phyloP scores from a whole-genome alignment of 2,888 invertebrate species.

The Timema cristinae region DNA sequence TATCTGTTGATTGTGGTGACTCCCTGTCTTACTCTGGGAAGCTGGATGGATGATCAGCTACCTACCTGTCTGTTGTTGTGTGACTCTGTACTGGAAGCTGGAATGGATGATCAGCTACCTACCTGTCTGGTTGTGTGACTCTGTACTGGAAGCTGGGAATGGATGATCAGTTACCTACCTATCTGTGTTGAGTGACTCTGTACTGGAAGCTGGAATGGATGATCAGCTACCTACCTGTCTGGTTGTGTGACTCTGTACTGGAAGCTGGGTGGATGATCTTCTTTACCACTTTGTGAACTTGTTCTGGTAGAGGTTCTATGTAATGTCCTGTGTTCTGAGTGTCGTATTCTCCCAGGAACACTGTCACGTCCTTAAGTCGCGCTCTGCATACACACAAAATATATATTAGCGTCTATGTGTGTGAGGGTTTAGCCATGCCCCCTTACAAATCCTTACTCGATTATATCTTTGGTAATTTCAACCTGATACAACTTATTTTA shows the following conservation, averaged over 20 bases:
- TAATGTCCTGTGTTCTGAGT: slow-evolving; percentile 65
- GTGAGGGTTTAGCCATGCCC: no score
- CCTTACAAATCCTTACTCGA: no score
- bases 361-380: slow-evolving; percentile 64
- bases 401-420: no score
- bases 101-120: slow-evolving; percentile 64
- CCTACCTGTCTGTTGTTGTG: slow-evolving; percentile 75
- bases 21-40: slow-evolving; percentile 76
- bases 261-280: slow-evolving; percentile 77
- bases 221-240: slow-evolving; percentile 56
- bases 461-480: no score
- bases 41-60: slow-evolving; percentile 61
- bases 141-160: slow-evolving; percentile 77
- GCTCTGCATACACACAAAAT: slow-evolving; percentile 51
- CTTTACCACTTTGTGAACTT: slow-evolving; percentile 63
- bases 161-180: slow-evolving; percentile 51
- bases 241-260: slow-evolving; percentile 78
- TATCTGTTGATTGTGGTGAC: no score
- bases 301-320: slow-evolving; percentile 59
- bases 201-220: no score
- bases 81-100: slow-evolving; percentile 72
- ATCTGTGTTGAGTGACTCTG: no score
- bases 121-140: slow-evolving; percentile 78
- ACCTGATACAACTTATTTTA: no score
- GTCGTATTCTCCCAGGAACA: slow-evolving; percentile 77